Evolutionary conservation across 1,140 invertebrate genomes (phyloP).

Genomic region (Nylanderia fulva): DNA sequence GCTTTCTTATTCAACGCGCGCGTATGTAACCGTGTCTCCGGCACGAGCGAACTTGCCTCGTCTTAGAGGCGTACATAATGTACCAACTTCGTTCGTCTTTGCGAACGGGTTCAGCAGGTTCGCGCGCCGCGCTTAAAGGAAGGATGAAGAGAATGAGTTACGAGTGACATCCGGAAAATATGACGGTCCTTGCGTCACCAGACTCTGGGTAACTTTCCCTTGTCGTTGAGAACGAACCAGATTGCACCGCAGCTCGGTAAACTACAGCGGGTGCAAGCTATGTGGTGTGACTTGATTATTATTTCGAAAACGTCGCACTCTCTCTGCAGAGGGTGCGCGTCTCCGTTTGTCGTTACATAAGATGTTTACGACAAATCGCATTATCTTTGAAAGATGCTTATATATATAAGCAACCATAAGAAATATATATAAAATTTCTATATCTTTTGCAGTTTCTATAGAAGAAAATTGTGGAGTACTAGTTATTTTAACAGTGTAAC

Average conservation of each 20-base stretch:
- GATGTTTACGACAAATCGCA: background rate
- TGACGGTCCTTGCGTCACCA: background rate
- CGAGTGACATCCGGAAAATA: conserved; percentile 50
- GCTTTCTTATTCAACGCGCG: conserved; percentile 49
- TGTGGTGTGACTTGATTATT: conserved; percentile 45
- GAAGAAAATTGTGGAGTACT: background rate
- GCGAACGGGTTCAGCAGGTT: background rate
- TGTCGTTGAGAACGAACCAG: conserved; percentile 31
- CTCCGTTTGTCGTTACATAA: background rate
- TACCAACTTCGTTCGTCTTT: conserved; percentile 64
- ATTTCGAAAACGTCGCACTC: conserved; percentile 33
- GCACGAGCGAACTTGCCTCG: conserved; percentile 7
- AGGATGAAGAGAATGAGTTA: conserved; percentile 57
- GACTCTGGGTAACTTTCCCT: conserved; percentile 21
- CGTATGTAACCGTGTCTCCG: background rate
- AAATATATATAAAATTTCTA: background rate
- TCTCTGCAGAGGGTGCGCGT: background rate
- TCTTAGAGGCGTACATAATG: conserved; percentile 75
- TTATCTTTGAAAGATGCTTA: background rate
- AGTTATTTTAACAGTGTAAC: background rate
- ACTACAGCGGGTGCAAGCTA: background rate
- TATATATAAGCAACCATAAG: background rate
- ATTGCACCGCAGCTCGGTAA: conserved; percentile 33
- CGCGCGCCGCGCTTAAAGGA: conserved; percentile 28
- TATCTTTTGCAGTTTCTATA: background rate